Evolutionary conservation across 2,113 vertebrate species (phyloP), one percentile per base, ranked within the genome.

Genomic region (Cyanoliseus patagonus): DNA sequence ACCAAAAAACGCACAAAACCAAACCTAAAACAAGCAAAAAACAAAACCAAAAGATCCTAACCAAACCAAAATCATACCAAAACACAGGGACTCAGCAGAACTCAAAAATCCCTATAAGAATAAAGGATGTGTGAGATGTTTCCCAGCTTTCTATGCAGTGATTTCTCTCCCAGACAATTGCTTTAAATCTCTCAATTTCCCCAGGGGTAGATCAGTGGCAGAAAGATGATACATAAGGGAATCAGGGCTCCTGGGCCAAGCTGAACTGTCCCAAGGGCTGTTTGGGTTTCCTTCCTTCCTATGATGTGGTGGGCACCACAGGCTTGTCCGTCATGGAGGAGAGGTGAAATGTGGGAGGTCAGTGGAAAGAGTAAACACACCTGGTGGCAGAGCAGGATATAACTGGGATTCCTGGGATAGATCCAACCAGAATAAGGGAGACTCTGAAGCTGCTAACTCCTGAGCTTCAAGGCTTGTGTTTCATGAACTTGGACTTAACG

Each of bases 261-360:
- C 14, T 3, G 0, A 68, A 6, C 51, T 67, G 10, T 73, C 10
- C 23, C 23, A 10, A 49, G 11, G 16, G 11, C 3, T 16, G 46
- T 83, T 44, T 47, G 20, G 13, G 5, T 55, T 92, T 83, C 69
- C 17, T 9, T 66, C 24, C 22, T 3, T 62, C 24, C 52, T 82
- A 0, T 41, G 11, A 69, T 24, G 15, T 15, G 1, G 1, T 1
- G 1, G 35, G 27, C 39, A 79, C 10, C 20, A 14, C 6, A 86
- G 25, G 7, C 35, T 52, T 44, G 11, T 6, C 10, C 4, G 6
- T 75, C 37, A 33, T 0, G 1, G 11, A 63, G 41, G 4, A 74
- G 30, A 87, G 20, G 10, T 39, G 41, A 75, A 10, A 63, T 53
- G 6, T 11, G 24, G 8, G 11, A 19, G 3, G 13, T 33, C 3